phyloP scores from a whole-genome alignment of 2,113 vertebrate genomes.

The Melanerpes aurifrons region DNA sequence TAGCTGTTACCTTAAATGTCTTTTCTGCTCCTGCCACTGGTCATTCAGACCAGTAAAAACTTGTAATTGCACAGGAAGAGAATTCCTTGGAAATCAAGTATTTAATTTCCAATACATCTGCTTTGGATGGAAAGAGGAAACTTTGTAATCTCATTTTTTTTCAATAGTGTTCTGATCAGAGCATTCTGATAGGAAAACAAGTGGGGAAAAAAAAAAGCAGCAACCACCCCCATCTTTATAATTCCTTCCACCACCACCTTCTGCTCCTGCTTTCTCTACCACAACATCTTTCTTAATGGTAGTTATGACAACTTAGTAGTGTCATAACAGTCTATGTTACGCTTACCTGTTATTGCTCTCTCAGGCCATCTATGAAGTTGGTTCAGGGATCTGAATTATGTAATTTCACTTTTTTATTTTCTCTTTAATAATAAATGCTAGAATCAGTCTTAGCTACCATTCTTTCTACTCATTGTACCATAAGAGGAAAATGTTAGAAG shows the following conservation, averaged over 20 bases:
- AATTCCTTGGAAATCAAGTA: neutral
- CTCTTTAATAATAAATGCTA: neutral
- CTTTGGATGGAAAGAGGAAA: neutral
- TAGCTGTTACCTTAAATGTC: neutral
- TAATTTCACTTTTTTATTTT: neutral
- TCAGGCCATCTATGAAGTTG: neutral
- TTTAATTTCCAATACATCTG: neutral
- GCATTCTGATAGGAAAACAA: neutral
- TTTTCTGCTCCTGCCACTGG: neutral
- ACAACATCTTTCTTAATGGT: neutral
- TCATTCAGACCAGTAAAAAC: neutral
- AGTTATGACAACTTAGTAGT: neutral
- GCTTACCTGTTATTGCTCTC: neutral
- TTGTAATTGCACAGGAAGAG: neutral
- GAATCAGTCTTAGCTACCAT: neutral
- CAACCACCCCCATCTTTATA: neutral
- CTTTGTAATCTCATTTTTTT: neutral
- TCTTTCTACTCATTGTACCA: neutral
- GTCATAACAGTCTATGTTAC: neutral
- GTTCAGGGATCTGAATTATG: neutral
- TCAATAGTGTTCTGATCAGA: neutral
- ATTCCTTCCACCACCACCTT: neutral
- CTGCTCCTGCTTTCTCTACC: fast-evolving
- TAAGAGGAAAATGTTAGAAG: neutral
- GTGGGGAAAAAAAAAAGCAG: neutral